These are phyloP conservation scores for Terrapene triunguis DNA, from an alignment of 2,113 vertebrate genomes.

Conservation along the genomic window DNA sequence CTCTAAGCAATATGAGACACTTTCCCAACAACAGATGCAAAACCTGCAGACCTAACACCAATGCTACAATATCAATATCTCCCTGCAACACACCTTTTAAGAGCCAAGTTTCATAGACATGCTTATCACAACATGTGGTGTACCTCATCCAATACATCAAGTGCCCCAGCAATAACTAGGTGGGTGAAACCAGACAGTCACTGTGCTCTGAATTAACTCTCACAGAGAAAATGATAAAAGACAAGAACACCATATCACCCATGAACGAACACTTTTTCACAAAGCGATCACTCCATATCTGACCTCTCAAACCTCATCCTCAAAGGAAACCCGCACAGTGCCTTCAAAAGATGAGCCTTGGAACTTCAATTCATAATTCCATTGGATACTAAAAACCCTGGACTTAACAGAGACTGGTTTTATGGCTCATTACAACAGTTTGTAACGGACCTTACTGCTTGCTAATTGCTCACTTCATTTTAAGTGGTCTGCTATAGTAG, in stretches of 20 bases:
- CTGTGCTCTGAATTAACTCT: not conserved
- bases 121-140: not conserved
- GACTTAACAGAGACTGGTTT: not conserved
- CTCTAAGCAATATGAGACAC: not conserved
- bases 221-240: not conserved
- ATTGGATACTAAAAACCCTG: not conserved
- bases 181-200: not conserved
- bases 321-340: not conserved
- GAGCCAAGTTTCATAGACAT: not conserved
- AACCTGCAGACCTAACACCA: not conserved
- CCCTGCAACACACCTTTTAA: not conserved
- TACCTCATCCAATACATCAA: not conserved
- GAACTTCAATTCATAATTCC: not conserved
- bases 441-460: not conserved
- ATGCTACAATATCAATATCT: not conserved
- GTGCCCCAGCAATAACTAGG: not conserved
- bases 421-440: not conserved
- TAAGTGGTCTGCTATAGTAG: not conserved
- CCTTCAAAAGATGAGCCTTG: not conserved
- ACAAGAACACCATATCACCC: not conserved
- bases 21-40: not conserved
- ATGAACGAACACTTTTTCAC: not conserved
- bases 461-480: not conserved
- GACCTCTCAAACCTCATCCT: not conserved
- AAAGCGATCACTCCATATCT: not conserved